phyloP scores from a whole-genome alignment of 2,888 invertebrate species.

The Aphrophora alni region DNA sequence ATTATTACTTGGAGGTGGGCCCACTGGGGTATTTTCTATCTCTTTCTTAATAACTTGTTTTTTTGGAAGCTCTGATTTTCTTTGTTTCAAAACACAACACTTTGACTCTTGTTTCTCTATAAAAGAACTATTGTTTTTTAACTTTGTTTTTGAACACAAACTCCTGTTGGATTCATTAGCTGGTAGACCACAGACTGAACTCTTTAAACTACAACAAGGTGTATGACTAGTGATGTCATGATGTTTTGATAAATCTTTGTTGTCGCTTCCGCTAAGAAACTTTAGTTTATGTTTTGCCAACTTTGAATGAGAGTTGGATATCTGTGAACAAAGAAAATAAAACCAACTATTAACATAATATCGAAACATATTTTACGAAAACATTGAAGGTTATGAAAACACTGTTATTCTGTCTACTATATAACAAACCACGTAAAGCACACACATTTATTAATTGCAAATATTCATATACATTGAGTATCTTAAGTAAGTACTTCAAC shows the following conservation, averaged over 20 bases:
- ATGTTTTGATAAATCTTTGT: neutral
- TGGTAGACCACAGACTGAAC: neutral
- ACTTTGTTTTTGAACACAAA: neutral
- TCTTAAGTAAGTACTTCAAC: no score
- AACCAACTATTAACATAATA: neutral
- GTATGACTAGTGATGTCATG: neutral
- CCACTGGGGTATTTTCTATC: neutral
- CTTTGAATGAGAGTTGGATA: neutral
- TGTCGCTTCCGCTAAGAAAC: neutral
- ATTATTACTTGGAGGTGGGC: neutral
- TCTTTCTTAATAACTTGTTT: neutral
- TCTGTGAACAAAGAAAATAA: neutral
- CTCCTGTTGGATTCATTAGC: neutral
- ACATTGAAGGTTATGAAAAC: no score
- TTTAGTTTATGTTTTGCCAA: neutral
- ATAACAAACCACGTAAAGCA: no score
- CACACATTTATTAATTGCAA: no score
- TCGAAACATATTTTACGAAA: neutral
- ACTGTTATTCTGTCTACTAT: no score
- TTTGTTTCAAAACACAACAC: neutral
- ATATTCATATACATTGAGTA: no score
- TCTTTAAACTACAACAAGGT: neutral
- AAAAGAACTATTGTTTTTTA: neutral
- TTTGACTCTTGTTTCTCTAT: neutral
- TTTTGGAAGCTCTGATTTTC: neutral